Base-by-base conservation (phyloP, 2,888 invertebrate genomes). In the Caenorhabditis doughertyi region DNA sequence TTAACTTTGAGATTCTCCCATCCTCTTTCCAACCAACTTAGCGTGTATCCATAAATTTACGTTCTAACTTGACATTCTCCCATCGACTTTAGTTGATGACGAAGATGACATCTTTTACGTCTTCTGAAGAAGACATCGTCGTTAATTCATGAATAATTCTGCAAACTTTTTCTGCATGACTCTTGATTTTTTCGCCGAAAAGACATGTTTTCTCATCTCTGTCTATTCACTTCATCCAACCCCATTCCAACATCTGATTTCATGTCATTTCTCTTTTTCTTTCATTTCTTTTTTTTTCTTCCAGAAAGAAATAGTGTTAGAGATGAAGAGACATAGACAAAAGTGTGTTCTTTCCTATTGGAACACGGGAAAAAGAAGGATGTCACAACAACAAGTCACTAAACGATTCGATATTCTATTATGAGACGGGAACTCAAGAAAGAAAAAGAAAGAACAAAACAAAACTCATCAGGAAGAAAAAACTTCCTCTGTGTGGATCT, bases 341-440 rank as follows among this genome's bases (percentile, higher is more conserved):
- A 21, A 21, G 8, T 8, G 18, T 13, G 29, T 49, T 47, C 32
- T 29, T 11, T 60, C 60, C n/a, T n/a, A n/a, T n/a, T n/a, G 13
- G 3, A 25, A 53, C 35, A 39, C 3, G 9, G 32, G 5, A 39
- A 39, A 39, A 13, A 39, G 13, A 16, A 23, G 56, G 56, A 70
- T 70, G 56, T 70, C 70, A 70, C 42, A 56, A 70, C 56, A 70
- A 70, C 70, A 56, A 56, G 56, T 56, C 56, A 56, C 70, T 56
- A 56, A 70, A 70, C 70, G 56, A 70, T 70, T 56, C 56, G 70
- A 70, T 70, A 70, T 70, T 70, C 70, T 70, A 55, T 70, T 70
- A 70, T 70, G 56, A 56, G 60, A 21, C 23, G 11, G 8, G 55
- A 27, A 55, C 47, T 39, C 47, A 49, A 27, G 23, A 32, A 13